phyloP scores from a whole-genome alignment of 2,888 invertebrate genomes.

The Stegana nigrithorax region DNA sequence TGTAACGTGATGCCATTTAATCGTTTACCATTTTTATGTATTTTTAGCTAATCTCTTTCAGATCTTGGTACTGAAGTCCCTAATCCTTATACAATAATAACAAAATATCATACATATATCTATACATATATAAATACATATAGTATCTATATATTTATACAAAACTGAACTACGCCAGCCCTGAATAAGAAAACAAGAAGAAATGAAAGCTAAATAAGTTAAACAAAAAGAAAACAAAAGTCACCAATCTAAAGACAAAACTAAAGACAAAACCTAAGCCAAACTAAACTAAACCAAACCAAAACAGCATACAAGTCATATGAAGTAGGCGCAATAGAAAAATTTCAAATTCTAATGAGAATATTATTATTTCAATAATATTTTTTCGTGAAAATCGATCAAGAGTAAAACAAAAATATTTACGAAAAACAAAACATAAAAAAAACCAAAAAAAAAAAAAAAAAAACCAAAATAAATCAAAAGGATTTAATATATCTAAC shows the following conservation, averaged over 20 bases:
- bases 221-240: slow-evolving; percentile 31
- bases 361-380: no score
- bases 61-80: slow-evolving; percentile 41
- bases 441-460: slow-evolving; percentile 9
- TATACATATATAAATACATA: no score
- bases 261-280: slow-evolving; percentile 20
- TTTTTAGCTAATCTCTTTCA: slow-evolving; percentile 63
- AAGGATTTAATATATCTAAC: slow-evolving; percentile 3
- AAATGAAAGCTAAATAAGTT: slow-evolving; percentile 27
- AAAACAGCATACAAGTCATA: not conserved
- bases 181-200: slow-evolving; percentile 12
- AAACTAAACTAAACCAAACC: no score
- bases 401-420: no score
- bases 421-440: not conserved
- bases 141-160: no score
- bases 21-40: slow-evolving; percentile 53
- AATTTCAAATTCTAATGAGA: no score
- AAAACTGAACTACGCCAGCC: not conserved
- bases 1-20: slow-evolving; percentile 40
- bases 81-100: slow-evolving; percentile 19
- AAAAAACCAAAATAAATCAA: slow-evolving; percentile 24
- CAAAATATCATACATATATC: slow-evolving; percentile 9
- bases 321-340: no score
- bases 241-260: slow-evolving; percentile 20
- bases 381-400: no score